phyloP scores from a whole-genome alignment of 2,797 vertebrate species.

The Platalea minor region DNA sequence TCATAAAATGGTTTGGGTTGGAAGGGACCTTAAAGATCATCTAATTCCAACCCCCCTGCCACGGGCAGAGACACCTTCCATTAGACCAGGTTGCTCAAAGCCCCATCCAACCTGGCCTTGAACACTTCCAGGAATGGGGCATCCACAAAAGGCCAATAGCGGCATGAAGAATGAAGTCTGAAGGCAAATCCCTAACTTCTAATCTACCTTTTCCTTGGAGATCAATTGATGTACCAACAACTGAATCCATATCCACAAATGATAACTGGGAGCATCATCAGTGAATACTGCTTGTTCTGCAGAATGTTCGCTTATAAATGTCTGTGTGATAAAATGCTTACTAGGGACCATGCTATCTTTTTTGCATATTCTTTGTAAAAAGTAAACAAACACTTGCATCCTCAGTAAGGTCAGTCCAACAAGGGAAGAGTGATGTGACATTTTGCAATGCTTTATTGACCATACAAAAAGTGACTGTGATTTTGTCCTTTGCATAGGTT shows the following conservation, averaged over 20 bases:
- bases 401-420: not conserved
- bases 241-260: not conserved
- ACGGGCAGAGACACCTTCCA: not conserved
- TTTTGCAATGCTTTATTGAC: not conserved
- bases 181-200: not conserved
- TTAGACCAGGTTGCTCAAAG: not conserved
- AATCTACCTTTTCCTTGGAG: not conserved
- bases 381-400: not conserved
- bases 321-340: not conserved
- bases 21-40: not conserved
- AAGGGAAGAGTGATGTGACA: not conserved
- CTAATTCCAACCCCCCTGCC: not conserved
- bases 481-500: conserved; percentile 26
- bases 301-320: not conserved
- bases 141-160: not conserved
- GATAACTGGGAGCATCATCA: not conserved
- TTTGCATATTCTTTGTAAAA: not conserved
- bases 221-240: not conserved
- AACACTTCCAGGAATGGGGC: not conserved
- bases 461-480: not conserved
- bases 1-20: not conserved
- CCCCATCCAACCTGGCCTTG: not conserved
- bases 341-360: not conserved
- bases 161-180: not conserved
- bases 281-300: not conserved